A percentile compares a stretch with the other conserved stretches of the same genome.
These are phyloP conservation scores for Ivindomyrus marchei DNA, from an alignment of 2,113 vertebrate genomes.

Conservation along the genomic window DNA sequence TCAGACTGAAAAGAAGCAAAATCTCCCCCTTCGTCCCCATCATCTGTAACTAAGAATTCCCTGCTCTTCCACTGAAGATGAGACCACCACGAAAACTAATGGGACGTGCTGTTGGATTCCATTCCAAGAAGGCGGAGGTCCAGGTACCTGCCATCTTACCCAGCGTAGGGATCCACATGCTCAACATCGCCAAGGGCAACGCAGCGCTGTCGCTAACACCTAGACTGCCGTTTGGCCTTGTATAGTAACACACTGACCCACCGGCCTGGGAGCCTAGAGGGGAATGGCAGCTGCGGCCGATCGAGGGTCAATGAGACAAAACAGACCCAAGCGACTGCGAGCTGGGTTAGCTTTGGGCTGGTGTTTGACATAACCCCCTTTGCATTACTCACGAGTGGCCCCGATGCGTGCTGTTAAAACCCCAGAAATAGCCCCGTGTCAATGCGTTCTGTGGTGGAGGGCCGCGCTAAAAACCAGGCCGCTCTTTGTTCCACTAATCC, in stretches of 20 bases:
- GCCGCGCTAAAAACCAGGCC: not conserved
- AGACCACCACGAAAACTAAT: not conserved
- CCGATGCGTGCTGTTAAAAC: not conserved
- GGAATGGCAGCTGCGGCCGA: not conserved
- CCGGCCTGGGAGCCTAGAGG: not conserved
- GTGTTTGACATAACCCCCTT: not conserved
- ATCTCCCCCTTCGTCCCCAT: not conserved
- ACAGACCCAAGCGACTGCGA: not conserved
- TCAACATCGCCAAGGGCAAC: not conserved
- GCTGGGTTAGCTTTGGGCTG: not conserved
- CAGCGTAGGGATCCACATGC: not conserved
- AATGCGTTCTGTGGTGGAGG: not conserved
- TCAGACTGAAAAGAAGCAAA: not conserved
- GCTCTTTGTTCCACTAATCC: not conserved
- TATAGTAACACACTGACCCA: not conserved
- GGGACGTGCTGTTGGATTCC: not conserved
- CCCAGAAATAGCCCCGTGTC: not conserved
- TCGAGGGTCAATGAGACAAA: not conserved
- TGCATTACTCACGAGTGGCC: not conserved
- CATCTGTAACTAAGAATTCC: not conserved
- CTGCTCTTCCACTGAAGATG: not conserved
- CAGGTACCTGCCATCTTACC: not conserved
- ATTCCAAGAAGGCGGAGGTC: not conserved
- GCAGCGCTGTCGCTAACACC: not conserved
- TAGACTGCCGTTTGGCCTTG: not conserved